phyloP scores from a whole-genome alignment of 2,113 vertebrate species.

The Notiomystis cincta region DNA sequence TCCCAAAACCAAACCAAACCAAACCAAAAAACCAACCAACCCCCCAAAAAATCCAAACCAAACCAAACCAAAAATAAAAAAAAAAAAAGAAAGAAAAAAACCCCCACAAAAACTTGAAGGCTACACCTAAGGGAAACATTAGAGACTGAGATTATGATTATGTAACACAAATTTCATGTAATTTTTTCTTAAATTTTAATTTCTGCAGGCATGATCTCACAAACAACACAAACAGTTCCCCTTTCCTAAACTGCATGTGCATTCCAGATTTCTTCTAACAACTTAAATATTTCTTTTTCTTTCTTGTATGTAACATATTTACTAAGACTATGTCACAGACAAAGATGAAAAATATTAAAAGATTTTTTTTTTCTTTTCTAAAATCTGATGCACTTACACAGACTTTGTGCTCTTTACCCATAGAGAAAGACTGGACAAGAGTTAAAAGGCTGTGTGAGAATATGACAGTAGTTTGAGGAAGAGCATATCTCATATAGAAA shows the following conservation, averaged over 20 bases:
- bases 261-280: neutral
- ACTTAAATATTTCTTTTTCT: neutral
- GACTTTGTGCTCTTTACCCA: neutral
- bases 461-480: neutral
- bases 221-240: neutral
- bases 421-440: neutral
- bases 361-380: neutral
- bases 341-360: neutral
- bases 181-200: neutral
- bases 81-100: rapidly evolving
- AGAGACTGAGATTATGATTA: neutral
- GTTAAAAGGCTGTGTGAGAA: neutral
- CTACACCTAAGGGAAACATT: neutral
- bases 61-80: too few species aligned
- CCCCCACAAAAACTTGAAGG: neutral
- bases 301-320: neutral
- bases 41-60: too few species aligned
- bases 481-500: neutral
- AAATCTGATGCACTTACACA: neutral
- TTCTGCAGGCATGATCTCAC: neutral
- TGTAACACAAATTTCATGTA: neutral
- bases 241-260: neutral
- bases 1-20: too few species aligned
- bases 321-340: neutral
- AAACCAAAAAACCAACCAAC: too few species aligned